Conservation (phyloP, 1,140 invertebrate genomes). For the Drosophila bocki region DNA sequence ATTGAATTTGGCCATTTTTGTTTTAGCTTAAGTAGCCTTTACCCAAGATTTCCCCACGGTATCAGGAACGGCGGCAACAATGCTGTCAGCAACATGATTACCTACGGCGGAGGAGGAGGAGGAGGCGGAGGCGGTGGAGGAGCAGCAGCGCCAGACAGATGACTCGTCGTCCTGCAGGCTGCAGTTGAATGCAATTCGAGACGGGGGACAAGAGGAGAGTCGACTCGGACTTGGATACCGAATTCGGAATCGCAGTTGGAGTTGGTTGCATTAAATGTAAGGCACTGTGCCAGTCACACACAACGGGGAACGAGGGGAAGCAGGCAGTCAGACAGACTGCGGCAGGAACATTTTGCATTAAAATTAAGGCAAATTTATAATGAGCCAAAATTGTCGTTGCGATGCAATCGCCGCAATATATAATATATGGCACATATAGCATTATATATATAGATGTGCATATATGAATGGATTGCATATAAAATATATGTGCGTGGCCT, state of each 20-base stretch:
- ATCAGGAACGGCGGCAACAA: constrained; percentile 57
- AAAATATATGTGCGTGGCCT: constrained; percentile 20
- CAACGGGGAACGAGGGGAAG: constrained; percentile 10
- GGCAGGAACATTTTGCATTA: constrained; percentile 76
- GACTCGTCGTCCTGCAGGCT: constrained; percentile 47
- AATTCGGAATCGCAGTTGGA: constrained; percentile 27
- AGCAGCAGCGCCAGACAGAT: constrained; percentile 19
- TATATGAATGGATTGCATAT: constrained; percentile 33
- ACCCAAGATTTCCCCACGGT: constrained; percentile 3
- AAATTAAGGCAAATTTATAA: constrained; percentile 83
- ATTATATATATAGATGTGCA: constrained; percentile 14
- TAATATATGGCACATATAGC: constrained; percentile 41
- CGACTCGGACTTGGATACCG: constrained; percentile 10
- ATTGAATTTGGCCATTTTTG: constrained; percentile 12
- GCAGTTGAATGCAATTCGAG: constrained; percentile 59
- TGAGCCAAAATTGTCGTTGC: constrained; percentile 79
- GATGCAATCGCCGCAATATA: constrained; percentile 57
- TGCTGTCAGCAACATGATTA: constrained; percentile 81
- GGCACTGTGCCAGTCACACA: constrained; percentile 75
- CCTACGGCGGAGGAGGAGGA: constrained; percentile 43
- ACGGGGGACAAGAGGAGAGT: background rate
- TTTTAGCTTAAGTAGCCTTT: background rate
- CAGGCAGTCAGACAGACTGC: constrained; percentile 15
- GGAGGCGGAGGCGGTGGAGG: background rate
- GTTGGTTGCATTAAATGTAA: constrained; percentile 76